Evolutionary conservation across 1,140 invertebrate genomes (phyloP).

Genomic region (Limonius californicus): DNA sequence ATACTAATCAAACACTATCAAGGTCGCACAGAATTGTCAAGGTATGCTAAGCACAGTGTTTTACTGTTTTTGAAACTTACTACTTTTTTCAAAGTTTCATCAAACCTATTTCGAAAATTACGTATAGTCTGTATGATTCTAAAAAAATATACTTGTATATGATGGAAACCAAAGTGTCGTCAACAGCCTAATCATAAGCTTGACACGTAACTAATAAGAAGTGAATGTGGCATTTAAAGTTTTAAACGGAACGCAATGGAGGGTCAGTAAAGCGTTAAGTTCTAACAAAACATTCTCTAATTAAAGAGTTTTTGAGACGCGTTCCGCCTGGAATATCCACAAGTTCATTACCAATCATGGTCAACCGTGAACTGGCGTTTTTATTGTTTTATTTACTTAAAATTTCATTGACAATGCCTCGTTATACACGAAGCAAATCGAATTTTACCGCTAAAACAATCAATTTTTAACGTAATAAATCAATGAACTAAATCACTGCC

Average conservation of each 20-base stretch:
- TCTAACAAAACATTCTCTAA: conserved; percentile 38
- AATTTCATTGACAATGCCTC: conserved; percentile 38
- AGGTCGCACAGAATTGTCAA: no score
- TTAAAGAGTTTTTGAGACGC: conserved; percentile 40
- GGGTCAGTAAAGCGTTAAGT: conserved; percentile 33
- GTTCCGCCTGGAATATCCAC: conserved; percentile 38
- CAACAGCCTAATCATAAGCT: no score
- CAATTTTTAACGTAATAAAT: conserved; percentile 39
- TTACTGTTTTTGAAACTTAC: no score
- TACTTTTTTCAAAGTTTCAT: no score
- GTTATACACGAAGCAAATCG: conserved; percentile 41
- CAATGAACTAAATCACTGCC: conserved; percentile 39
- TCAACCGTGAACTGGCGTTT: conserved; percentile 35
- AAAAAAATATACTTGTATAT: no score
- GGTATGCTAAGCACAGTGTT: no score
- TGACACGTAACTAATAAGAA: not conserved
- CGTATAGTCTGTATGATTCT: no score
- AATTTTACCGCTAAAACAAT: conserved; percentile 40
- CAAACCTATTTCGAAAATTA: no score
- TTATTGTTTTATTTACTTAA: conserved; percentile 35
- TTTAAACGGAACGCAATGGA: not conserved
- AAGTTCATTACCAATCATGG: conserved; percentile 43
- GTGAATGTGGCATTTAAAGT: conserved; percentile 7
- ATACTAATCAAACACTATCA: no score
- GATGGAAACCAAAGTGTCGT: no score